Base-by-base conservation (phyloP, 1,140 invertebrate genomes). In the Potamilus streckersoni region DNA sequence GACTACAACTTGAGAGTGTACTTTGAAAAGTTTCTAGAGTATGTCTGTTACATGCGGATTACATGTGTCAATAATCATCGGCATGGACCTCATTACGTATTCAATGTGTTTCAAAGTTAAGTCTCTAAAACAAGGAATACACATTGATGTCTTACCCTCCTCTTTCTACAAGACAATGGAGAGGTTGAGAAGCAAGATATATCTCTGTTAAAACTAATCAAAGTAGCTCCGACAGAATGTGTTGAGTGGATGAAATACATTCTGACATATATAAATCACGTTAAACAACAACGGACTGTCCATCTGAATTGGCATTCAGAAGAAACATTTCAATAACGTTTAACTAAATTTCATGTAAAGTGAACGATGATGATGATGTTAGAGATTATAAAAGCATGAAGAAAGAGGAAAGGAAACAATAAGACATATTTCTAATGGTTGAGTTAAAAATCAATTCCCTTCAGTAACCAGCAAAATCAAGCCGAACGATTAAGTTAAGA, bases 121-220 rank as follows among this genome's bases (percentile, higher is more conserved):
- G n/a, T n/a, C n/a, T n/a, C n/a, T n/a, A n/a, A n/a, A 69, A 49
- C 68, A 31, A 31, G 27, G 27, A 31, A 31, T 31, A 31, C 27
- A 2, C 1, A 31, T 31, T 2, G 27, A 31, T 31, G 27, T 31
- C 1, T 31, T 2, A 31, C 27, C 27, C 1, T 31, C 3, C 3
- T 31, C 27, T 82, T 71, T 72, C 74, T 80, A 16, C 78, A 81
- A 57, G 73, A 67, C 19, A 85, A 85, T 73, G 75, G 79, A 0
- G 78, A 83, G 23, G 71, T 81, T 14, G 79, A 81, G 63, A 55
- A 79, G 58, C 68, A 78, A 20, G 81, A 80, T 67, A 57, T 31
- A 61, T 77, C 78, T 23, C n/a, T 85, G 4, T 13, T 82, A 62
- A 85, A 85, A 73, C 12, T 60, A 17, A 63, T 84, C 27, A 76